Conservation (phyloP, 2,888 invertebrate species). For the Ennomos quercinarius region DNA sequence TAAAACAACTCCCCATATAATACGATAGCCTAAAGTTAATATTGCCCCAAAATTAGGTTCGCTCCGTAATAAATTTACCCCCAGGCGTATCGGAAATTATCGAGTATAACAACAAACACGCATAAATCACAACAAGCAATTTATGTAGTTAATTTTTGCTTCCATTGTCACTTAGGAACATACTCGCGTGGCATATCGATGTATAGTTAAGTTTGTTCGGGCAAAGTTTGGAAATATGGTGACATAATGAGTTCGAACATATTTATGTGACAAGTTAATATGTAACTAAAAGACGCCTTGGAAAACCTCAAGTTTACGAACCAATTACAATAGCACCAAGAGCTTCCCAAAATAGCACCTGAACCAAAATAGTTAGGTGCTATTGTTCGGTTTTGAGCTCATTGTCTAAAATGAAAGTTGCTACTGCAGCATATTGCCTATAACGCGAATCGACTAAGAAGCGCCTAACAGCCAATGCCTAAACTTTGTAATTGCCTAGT, state of each 20-base stretch:
- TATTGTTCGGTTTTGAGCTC: too few species aligned
- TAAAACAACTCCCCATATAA: background rate
- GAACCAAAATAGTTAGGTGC: too few species aligned
- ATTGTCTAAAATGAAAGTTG: too few species aligned
- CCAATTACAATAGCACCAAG: too few species aligned
- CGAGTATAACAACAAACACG: slow-evolving; percentile 55
- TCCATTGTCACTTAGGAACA: slow-evolving; percentile 43
- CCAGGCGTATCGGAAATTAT: slow-evolving; percentile 43
- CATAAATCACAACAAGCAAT: slow-evolving; percentile 61
- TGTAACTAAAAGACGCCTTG: too few species aligned
- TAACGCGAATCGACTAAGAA: too few species aligned
- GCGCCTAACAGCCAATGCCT: too few species aligned
- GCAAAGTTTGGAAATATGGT: slow-evolving; percentile 12
- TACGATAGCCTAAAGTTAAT: slow-evolving; percentile 23
- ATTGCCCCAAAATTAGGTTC: slow-evolving; percentile 34
- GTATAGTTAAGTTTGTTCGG: slow-evolving; percentile 1
- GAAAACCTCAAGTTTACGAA: too few species aligned
- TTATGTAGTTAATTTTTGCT: slow-evolving; percentile 62
- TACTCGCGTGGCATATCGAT: slow-evolving; percentile 16
- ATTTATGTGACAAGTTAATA: too few species aligned
- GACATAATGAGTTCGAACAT: slow-evolving; percentile 3
- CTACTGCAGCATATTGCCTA: too few species aligned
- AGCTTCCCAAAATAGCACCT: too few species aligned
- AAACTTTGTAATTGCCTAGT: too few species aligned
- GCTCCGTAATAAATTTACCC: slow-evolving; percentile 37